Evolutionary conservation across 2,888 invertebrate genomes (phyloP).

Genomic region (Onchidella celtica): DNA sequence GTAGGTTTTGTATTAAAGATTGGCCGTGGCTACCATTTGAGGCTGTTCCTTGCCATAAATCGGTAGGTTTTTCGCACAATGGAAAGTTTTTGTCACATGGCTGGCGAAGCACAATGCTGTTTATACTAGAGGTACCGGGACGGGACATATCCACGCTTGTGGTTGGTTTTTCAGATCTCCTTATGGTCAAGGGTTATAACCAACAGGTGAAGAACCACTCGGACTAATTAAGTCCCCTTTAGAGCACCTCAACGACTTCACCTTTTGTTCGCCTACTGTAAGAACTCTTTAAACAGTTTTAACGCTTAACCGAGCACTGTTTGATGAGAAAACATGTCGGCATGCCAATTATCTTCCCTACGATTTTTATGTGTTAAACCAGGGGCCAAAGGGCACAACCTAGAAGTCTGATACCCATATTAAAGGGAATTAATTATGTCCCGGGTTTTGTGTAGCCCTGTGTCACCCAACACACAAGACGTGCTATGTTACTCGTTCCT

Average conservation of each 20-base stretch:
- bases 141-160: not conserved
- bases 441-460: not conserved
- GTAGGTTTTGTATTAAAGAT: too few relatives aligned
- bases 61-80: too few relatives aligned
- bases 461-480: constrained; percentile 7
- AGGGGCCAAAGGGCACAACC: not conserved
- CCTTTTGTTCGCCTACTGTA: not conserved
- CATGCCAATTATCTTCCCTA: not conserved
- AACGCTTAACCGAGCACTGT: not conserved
- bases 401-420: not conserved
- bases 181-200: too few relatives aligned
- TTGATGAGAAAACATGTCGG: constrained; percentile 1
- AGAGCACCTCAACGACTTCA: not conserved
- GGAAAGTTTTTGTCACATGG: too few relatives aligned
- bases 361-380: not conserved
- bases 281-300: not conserved
- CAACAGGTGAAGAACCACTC: not conserved
- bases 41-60: too few relatives aligned
- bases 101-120: not conserved
- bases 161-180: too few relatives aligned
- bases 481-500: constrained; percentile 1
- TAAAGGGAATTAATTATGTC: constrained; percentile 21
- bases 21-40: too few relatives aligned
- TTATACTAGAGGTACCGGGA: not conserved
- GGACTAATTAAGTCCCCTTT: not conserved